A percentile compares a stretch with the other conserved stretches of the same genome.
These are phyloP conservation scores for Boleophthalmus pectinirostris DNA, from an alignment of 2,113 vertebrate species.

Conservation along the genomic window DNA sequence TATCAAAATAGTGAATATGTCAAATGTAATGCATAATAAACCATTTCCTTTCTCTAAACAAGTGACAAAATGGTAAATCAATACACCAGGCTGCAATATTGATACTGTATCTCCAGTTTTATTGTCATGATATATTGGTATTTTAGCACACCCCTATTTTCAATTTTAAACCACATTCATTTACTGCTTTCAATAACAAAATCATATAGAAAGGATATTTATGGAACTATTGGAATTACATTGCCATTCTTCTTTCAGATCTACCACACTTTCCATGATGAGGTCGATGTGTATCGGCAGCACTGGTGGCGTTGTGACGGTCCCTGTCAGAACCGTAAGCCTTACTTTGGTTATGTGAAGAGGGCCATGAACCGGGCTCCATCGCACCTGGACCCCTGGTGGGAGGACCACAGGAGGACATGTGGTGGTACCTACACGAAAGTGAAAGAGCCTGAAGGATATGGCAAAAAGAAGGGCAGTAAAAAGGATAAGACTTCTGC, in stretches of 20 bases:
- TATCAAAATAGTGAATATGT: no score
- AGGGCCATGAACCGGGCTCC: slow-evolving; percentile 92
- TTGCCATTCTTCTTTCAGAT: slow-evolving; percentile 70
- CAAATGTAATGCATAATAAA: background rate
- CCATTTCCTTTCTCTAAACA: no score
- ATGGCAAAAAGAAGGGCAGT: slow-evolving; percentile 73
- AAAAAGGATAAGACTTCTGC: slow-evolving; percentile 42
- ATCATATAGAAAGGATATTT: background rate
- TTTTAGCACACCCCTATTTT: no score
- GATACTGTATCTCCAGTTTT: no score
- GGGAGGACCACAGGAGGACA: slow-evolving; percentile 84
- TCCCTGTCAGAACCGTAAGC: slow-evolving; percentile 82
- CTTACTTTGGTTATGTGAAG: slow-evolving; percentile 91
- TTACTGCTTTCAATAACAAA: background rate
- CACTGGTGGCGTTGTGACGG: slow-evolving; percentile 97
- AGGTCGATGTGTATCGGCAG: slow-evolving; percentile 89
- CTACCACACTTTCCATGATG: slow-evolving; percentile 88
- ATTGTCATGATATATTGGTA: no score
- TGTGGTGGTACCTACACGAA: slow-evolving; percentile 92
- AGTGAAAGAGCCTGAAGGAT: slow-evolving; percentile 92
- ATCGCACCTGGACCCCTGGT: slow-evolving; percentile 89
- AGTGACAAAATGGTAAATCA: no score
- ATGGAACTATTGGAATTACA: background rate
- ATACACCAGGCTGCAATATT: no score
- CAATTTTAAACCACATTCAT: background rate